Conservation (phyloP, 2,113 vertebrate species). For the Mastomys coucha region DNA sequence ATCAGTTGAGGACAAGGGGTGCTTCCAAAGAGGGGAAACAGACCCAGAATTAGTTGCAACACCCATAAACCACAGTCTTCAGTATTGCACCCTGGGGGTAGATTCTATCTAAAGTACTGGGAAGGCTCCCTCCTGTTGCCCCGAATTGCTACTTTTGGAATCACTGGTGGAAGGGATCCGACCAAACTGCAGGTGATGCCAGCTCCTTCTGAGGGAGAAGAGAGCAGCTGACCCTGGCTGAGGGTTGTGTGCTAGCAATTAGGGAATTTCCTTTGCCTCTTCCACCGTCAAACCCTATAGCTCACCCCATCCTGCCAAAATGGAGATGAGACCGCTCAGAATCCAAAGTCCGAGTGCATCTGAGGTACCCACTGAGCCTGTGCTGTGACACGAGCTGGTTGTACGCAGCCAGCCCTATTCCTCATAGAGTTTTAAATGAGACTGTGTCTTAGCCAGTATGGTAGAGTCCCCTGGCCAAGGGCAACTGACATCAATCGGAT, state of each 20-base stretch:
- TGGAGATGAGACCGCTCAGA: background rate
- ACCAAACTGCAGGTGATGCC: too few species aligned
- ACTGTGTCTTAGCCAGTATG: background rate
- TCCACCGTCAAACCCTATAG: too few species aligned
- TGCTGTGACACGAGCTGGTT: background rate
- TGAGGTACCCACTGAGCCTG: too few species aligned
- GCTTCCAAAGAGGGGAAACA: too few species aligned
- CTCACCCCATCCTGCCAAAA: rapidly evolving
- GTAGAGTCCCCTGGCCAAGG: background rate
- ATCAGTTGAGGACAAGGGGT: too few species aligned
- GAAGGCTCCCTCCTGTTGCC: background rate
- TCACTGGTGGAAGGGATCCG: background rate
- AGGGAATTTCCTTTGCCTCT: background rate
- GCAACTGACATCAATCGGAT: rapidly evolving
- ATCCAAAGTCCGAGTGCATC: too few species aligned
- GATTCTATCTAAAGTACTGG: background rate
- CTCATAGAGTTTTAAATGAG: background rate
- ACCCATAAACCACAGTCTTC: background rate
- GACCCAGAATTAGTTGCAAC: rapidly evolving
- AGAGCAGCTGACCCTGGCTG: background rate
- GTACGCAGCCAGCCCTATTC: rapidly evolving
- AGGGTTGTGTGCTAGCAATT: background rate
- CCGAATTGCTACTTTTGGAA: background rate
- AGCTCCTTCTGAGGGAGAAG: background rate
- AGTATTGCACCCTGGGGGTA: background rate